These are phyloP conservation scores for Therioaphis trifolii DNA, from an alignment of 2,888 invertebrate genomes.

Conservation along the genomic window DNA sequence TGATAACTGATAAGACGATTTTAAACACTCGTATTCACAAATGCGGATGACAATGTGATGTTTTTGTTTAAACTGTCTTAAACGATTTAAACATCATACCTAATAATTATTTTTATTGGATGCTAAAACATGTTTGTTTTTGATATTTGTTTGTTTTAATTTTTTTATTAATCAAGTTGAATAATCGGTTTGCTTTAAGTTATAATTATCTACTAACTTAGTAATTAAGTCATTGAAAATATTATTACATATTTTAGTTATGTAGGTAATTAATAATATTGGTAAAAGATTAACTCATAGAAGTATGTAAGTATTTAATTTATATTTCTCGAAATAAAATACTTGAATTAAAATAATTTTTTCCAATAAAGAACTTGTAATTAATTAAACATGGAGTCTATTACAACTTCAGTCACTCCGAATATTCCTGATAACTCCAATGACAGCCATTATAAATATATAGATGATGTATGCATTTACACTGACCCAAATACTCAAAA, in stretches of 20 bases:
- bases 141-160: too few relatives aligned
- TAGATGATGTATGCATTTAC: constrained; percentile 78
- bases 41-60: too few relatives aligned
- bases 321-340: not conserved
- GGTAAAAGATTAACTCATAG: not conserved
- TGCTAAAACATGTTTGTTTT: too few relatives aligned
- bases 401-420: constrained; percentile 9
- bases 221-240: not conserved
- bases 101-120: too few relatives aligned
- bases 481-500: constrained; percentile 79
- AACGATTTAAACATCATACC: too few relatives aligned
- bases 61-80: too few relatives aligned
- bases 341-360: not conserved
- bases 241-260: too few relatives aligned
- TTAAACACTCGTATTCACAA: too few relatives aligned
- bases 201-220: not conserved
- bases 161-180: too few relatives aligned
- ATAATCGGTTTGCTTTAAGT: not conserved
- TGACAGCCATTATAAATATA: constrained; percentile 70
- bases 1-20: too few relatives aligned
- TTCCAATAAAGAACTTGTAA: not conserved
- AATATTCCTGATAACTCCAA: not conserved
- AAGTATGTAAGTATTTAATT: not conserved
- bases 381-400: constrained; percentile 29
- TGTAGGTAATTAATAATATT: too few relatives aligned